phyloP scores from a whole-genome alignment of 2,888 invertebrate species.

The Nomada fabriciana region DNA sequence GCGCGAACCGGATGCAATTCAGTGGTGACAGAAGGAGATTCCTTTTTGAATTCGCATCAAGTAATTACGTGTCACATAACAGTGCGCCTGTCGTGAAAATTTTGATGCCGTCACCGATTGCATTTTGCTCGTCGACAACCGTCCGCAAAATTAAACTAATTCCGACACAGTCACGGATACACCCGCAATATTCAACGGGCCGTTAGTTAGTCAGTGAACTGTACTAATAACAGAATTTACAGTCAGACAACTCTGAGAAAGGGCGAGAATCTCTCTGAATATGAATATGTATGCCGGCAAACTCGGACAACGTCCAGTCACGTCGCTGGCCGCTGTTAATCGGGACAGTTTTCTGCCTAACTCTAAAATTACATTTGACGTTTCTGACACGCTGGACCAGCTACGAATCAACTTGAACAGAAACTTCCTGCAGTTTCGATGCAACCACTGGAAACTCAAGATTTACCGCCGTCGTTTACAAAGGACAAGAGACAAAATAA shows the following conservation, averaged over 20 bases:
- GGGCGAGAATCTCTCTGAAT: slow-evolving; percentile 2
- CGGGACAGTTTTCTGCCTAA: slow-evolving; percentile 39
- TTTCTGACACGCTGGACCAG: slow-evolving; percentile 6
- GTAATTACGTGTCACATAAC: background rate
- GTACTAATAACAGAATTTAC: slow-evolving; percentile 61
- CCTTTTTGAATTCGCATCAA: background rate
- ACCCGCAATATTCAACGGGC: slow-evolving; percentile 52
- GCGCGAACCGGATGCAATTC: background rate
- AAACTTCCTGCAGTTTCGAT: slow-evolving; percentile 29
- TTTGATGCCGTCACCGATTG: background rate
- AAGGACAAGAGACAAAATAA: too few species aligned
- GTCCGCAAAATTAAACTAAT: slow-evolving; percentile 45
- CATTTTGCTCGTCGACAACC: slow-evolving; percentile 12
- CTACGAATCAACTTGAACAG: slow-evolving; percentile 31
- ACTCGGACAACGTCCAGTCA: slow-evolving; percentile 9
- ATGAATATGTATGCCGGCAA: slow-evolving; percentile 46
- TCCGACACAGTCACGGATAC: slow-evolving; percentile 35
- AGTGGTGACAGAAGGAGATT: background rate
- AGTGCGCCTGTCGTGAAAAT: background rate
- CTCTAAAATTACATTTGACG: slow-evolving; percentile 40
- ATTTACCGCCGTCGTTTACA: background rate
- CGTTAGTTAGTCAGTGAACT: slow-evolving; percentile 64
- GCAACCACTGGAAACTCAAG: slow-evolving; percentile 6
- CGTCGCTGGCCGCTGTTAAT: slow-evolving; percentile 14
- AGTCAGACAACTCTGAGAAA: slow-evolving; percentile 49